These are phyloP conservation scores for Dicrurus megarhynchus DNA, from an alignment of 2,113 vertebrate species.

Conservation along the genomic window DNA sequence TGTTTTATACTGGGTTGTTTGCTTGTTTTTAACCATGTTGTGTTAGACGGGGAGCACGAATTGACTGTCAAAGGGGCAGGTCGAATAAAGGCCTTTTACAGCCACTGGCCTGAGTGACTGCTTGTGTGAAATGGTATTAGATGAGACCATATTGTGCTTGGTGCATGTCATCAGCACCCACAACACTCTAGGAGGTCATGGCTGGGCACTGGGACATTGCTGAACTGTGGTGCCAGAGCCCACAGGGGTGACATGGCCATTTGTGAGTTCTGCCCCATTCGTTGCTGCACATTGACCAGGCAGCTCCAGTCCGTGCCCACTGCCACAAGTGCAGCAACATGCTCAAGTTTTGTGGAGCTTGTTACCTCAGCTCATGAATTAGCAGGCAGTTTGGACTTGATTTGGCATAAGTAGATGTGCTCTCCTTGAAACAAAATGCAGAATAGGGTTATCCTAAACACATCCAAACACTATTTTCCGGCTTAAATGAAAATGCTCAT, in stretches of 20 bases:
- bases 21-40: background rate
- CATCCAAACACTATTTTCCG: background rate
- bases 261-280: background rate
- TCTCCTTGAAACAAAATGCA: background rate
- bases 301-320: background rate
- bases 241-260: rapidly evolving
- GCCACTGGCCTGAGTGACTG: background rate
- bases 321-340: background rate
- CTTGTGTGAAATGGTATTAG: background rate
- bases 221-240: background rate
- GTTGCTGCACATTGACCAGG: background rate
- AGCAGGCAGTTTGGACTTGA: background rate
- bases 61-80: background rate
- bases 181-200: background rate
- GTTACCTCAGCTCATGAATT: background rate
- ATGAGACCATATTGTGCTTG: background rate
- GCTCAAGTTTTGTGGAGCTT: background rate
- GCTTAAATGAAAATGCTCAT: background rate
- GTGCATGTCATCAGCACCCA: background rate
- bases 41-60: background rate
- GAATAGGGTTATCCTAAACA: background rate
- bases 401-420: background rate
- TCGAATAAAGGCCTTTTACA: background rate
- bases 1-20: background rate
- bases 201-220: background rate